Base-by-base conservation (phyloP, 2,888 invertebrate species). In the Steromphala cineraria region DNA sequence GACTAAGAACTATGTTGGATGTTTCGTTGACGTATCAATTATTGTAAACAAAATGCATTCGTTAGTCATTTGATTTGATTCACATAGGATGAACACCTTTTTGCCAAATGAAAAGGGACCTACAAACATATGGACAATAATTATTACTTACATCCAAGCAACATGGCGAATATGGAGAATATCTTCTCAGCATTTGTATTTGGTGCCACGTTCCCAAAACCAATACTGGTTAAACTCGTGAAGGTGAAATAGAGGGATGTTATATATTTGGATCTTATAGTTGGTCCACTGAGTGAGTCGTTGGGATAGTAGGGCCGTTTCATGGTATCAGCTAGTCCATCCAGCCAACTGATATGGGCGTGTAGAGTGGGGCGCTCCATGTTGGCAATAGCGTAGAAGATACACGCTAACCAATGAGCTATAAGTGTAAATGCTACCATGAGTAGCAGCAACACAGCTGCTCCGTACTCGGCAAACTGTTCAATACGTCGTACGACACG, bases 101-200 rank as follows among this genome's bases (percentile, higher is more conserved):
- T n/a, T n/a, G n/a, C n/a, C n/a, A n/a, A n/a, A n/a, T n/a, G n/a
- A n/a, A 36, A 77, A 56, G 19, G 13, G 7, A 8, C 2, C 5
- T 31, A 56, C 31, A 19, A 31, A 24, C 7, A 28, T 36, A 28
- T 62, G 13, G 5, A 3, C 21, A 75, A 78, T 21, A 40, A 10
- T 46, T 46, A 13, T 67, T 81, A 91, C 93, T 92, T 84, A 93
- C 93, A 93, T 67, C 93, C 93, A 4, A 93, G 86, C 85, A 93
- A 85, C 93, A 94, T 94, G 79, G 93, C 93, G 83, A 93, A 92
- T 78, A 93, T 93, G n/a, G 93, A 91, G 87, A 93, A 93, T 31
- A 93, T 89, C 83, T 93, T 93, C 85, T 93, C 93, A 52, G 92
- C 91, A 82, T 93, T 92, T 0, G 93, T 93, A 83, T 93, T 93